phyloP scores from a whole-genome alignment of 2,888 invertebrate genomes.

The Tetranychus piercei region DNA sequence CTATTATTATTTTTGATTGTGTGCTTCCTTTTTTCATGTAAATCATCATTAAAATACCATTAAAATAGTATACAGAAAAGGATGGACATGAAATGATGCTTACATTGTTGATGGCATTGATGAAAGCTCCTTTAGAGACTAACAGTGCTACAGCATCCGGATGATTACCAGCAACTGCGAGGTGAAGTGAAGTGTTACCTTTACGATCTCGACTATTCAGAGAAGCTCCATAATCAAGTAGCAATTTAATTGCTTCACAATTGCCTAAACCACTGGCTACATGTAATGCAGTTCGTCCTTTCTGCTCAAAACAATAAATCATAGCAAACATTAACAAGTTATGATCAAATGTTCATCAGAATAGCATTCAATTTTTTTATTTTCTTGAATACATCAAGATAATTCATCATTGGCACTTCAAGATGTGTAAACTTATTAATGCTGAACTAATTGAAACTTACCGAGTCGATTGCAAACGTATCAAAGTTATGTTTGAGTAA shows the following conservation, averaged over 20 bases:
- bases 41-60: slow-evolving; percentile 9
- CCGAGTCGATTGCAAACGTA: slow-evolving; percentile 27
- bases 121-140: slow-evolving; percentile 48
- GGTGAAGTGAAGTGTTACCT: slow-evolving; percentile 49
- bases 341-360: neutral
- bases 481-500: slow-evolving; percentile 29
- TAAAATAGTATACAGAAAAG: neutral
- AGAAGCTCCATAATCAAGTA: slow-evolving; percentile 30
- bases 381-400: neutral
- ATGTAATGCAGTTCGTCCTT: slow-evolving; percentile 33
- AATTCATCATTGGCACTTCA: no score
- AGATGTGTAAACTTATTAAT: no score
- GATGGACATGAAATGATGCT: slow-evolving; percentile 28
- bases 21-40: neutral
- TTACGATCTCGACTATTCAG: slow-evolving; percentile 27
- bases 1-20: neutral
- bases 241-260: slow-evolving; percentile 27
- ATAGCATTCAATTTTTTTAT: neutral
- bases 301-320: slow-evolving; percentile 28
- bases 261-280: slow-evolving; percentile 31
- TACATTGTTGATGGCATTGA: slow-evolving; percentile 54
- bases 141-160: slow-evolving; percentile 46
- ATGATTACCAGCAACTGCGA: slow-evolving; percentile 61
- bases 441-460: slow-evolving; percentile 16
- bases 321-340: neutral